Base-by-base conservation (phyloP, 2,888 invertebrate genomes). In the Phyllotreta cruciferae region DNA sequence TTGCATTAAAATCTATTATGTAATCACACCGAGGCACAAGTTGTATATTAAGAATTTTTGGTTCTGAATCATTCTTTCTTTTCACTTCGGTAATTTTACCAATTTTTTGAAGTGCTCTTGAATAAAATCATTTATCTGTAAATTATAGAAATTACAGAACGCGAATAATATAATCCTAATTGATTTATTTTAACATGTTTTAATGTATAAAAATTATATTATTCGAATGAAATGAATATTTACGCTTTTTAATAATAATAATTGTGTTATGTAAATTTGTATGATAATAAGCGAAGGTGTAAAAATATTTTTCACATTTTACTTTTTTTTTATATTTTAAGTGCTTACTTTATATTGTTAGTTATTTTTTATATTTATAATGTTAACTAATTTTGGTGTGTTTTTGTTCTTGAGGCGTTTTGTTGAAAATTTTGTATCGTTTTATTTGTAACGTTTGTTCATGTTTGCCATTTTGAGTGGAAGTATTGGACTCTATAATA, bases 341-440 rank as follows among this genome's bases (percentile, higher is more conserved):
- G 62, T 62, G 66, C 65, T 67, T 69, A 4, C 49, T 66, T 49
- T 49, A 49, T 69, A 67, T 60, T 64, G 62, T 69, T 69, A 69
- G 64, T 52, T 63, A 56, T 47, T 63, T 69, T 67, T 67, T 54
- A 61, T 60, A 64, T 56, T 66, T 69, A 55, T 62, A 57, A 41
- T 58, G 53, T 55, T 56, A 62, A 57, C 35, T 65, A 60, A 65
- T 34, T 49, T 64, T 61, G 58, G 63, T 56, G 58, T 67, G 61
- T 64, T 64, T 50, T 34, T 42, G 10, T 55, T 55, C 42, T 42
- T 42, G 14, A 35, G 24, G 38, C 37, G 52, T 37, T 52, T 36
- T 52, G 52, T 52, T 52, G 6, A 53, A 39, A 38, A 53, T 38
- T 38, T 38, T 39, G 14, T 56, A 56, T 38, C 45, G 42, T 60